Conservation (phyloP, 2,797 vertebrate species). For the Hippocampus kuda region DNA sequence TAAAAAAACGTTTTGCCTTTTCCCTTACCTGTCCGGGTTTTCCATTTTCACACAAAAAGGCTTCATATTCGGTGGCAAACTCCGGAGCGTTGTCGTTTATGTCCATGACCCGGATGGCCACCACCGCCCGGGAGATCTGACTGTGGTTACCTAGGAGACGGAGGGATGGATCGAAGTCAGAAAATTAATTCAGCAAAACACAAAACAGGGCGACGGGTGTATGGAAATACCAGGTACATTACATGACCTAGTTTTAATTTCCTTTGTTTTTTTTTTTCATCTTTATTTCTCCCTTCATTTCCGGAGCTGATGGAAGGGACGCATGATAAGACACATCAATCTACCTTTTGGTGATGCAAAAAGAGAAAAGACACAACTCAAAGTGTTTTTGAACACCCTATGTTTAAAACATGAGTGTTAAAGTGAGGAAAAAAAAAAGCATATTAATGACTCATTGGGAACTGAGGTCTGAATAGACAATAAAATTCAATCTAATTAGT, state of each 20-base stretch:
- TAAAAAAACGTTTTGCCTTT: neutral
- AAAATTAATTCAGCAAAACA: neutral
- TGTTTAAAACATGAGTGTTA: conserved; percentile 70
- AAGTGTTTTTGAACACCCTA: conserved; percentile 66
- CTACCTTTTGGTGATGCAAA: conserved; percentile 41
- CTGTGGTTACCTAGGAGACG: conserved; percentile 85
- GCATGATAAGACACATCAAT: conserved; percentile 57
- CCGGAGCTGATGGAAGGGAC: conserved; percentile 46
- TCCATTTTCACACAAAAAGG: conserved; percentile 94
- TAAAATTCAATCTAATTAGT: conserved; percentile 84
- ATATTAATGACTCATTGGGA: conserved; percentile 78
- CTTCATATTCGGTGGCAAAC: conserved; percentile 87
- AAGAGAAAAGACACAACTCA: conserved; percentile 32
- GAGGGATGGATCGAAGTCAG: conserved; percentile 8
- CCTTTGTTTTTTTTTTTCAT: conserved; percentile 31
- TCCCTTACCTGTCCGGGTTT: conserved; percentile 89
- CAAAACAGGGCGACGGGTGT: conserved; percentile 28
- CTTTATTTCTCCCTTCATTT: conserved; percentile 47
- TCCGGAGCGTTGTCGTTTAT: conserved; percentile 97
- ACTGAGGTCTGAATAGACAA: conserved; percentile 80
- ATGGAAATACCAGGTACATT: conserved; percentile 48
- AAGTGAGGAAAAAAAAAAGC: conserved; percentile 61
- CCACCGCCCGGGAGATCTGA: conserved; percentile 88
- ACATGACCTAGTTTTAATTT: conserved; percentile 59
- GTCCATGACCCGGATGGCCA: conserved; percentile 94